Evolutionary conservation across 2,888 invertebrate genomes (phyloP).

Genomic region (Dendrolimus pini): DNA sequence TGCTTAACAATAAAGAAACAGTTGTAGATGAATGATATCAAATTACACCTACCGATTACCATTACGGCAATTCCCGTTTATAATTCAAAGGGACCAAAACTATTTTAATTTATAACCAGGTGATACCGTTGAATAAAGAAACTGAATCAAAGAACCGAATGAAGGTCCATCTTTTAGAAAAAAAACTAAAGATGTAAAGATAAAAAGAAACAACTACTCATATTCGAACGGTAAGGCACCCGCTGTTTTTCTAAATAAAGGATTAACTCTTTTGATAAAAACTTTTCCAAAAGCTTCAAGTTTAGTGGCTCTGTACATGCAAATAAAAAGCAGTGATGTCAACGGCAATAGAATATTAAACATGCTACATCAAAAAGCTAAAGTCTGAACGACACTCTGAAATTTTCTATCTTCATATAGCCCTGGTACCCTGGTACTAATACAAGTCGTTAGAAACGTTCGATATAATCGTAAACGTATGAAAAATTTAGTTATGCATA

Average conservation of each 20-base stretch:
- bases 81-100: constrained; percentile 72
- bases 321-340: too few relatives aligned
- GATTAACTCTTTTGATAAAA: constrained; percentile 54
- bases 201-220: constrained; percentile 63
- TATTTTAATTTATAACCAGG: constrained; percentile 61
- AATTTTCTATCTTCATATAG: too few relatives aligned
- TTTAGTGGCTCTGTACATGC: too few relatives aligned
- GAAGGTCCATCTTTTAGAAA: constrained; percentile 48
- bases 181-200: constrained; percentile 57
- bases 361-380: too few relatives aligned
- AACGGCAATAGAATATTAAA: too few relatives aligned
- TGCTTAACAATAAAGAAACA: constrained; percentile 44
- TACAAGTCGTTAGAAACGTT: too few relatives aligned
- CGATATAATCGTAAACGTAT: too few relatives aligned
- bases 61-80: constrained; percentile 71
- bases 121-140: constrained; percentile 68
- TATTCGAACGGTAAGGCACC: constrained; percentile 55
- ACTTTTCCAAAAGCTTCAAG: too few relatives aligned
- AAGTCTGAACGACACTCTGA: too few relatives aligned
- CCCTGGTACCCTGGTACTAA: too few relatives aligned
- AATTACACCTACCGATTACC: constrained; percentile 73
- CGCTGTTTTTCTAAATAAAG: constrained; percentile 72
- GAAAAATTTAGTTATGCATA: too few relatives aligned
- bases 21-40: constrained; percentile 57
- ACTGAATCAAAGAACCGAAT: constrained; percentile 69